Evolutionary conservation across 2,888 invertebrate genomes (phyloP).

Genomic region (Hipparchia semele): DNA sequence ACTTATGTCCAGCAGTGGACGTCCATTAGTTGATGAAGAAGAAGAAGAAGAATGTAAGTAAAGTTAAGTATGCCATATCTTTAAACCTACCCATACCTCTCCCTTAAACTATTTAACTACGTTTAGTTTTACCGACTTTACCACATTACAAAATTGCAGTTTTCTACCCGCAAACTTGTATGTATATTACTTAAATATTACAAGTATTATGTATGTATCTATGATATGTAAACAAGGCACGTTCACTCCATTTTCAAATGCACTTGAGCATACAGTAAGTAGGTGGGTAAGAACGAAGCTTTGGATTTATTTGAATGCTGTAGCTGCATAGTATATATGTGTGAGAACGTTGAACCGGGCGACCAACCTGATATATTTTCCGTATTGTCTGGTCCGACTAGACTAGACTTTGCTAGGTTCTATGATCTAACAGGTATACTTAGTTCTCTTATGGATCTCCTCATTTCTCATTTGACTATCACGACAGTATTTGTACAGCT

Average conservation of each 20-base stretch:
- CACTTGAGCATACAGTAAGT: conserved; percentile 30
- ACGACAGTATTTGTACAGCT: no score
- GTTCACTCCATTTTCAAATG: conserved; percentile 25
- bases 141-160: background rate
- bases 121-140: background rate
- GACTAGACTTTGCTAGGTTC: conserved; percentile 11
- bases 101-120: background rate
- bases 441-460: background rate
- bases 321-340: conserved; percentile 27
- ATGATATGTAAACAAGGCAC: background rate
- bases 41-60: no score
- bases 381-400: conserved; percentile 19
- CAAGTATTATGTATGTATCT: background rate
- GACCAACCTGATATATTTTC: conserved; percentile 29
- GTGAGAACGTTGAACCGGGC: conserved; percentile 28
- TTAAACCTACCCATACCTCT: no score
- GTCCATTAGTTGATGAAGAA: no score
- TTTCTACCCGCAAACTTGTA: background rate
- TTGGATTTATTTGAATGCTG: conserved; percentile 36
- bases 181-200: background rate
- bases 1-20: no score
- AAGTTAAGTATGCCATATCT: no score
- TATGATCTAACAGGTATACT: background rate
- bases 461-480: background rate
- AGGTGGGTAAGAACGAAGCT: conserved; percentile 6